Percentiles rank a stretch among this genome's conserved stretches.
Conservation (phyloP, 2,888 invertebrate genomes). For the Microdon myrmicae region DNA sequence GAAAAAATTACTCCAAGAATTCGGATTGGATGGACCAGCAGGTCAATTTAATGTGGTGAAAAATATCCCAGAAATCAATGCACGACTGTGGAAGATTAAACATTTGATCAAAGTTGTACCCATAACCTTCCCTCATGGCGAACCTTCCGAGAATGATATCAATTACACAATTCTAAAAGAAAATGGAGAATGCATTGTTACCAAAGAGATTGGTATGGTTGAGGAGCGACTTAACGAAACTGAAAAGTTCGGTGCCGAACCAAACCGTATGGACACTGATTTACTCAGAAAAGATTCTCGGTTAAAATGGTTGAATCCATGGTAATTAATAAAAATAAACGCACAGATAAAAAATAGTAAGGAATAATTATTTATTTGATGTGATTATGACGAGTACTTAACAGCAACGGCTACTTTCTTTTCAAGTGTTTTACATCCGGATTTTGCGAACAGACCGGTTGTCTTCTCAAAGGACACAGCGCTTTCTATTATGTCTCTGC, state of each 20-base stretch:
- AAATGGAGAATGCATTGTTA: constrained; percentile 78
- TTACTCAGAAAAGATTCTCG: constrained; percentile 77
- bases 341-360: constrained; percentile 1
- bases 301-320: constrained; percentile 75
- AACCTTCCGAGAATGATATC: constrained; percentile 76
- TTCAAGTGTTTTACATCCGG: constrained; percentile 90
- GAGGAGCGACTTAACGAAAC: constrained; percentile 70
- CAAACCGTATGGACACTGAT: constrained; percentile 74
- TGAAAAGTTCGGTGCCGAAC: constrained; percentile 71
- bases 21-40: constrained; percentile 75
- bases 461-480: constrained; percentile 77
- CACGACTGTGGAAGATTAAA: constrained; percentile 81
- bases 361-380: constrained; percentile 3
- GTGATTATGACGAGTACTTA: constrained; percentile 26
- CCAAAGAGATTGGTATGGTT: constrained; percentile 71
- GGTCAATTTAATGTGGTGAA: constrained; percentile 77
- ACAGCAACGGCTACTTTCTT: constrained; percentile 74
- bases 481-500: constrained; percentile 54
- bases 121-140: constrained; percentile 82
- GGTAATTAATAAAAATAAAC: constrained; percentile 56
- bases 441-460: constrained; percentile 78
- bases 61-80: constrained; percentile 84
- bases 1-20: constrained; percentile 73
- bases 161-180: constrained; percentile 79
- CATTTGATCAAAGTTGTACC: constrained; percentile 86